Evolutionary conservation across 2,888 invertebrate species (phyloP).

Genomic region (Chrysodeixis includens): DNA sequence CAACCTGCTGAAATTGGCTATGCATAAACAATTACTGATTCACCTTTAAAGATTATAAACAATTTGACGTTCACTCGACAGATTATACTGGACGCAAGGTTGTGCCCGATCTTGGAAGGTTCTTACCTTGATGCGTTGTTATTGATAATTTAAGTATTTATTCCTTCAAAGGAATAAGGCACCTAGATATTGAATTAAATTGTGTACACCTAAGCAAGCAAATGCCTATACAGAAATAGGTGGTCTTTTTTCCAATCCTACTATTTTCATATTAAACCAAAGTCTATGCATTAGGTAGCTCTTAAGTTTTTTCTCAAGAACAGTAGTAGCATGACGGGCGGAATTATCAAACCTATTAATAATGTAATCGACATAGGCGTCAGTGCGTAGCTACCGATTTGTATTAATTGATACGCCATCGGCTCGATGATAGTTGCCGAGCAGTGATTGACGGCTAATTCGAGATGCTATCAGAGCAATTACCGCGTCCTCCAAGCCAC

Average conservation of each 20-base stretch:
- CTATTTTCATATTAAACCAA: conserved; percentile 23
- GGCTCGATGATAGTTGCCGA: conserved; percentile 81
- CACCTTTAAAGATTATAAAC: conserved; percentile 52
- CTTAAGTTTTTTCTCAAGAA: conserved; percentile 59
- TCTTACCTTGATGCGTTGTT: not conserved
- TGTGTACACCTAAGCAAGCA: not conserved
- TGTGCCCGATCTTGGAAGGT: conserved; percentile 28
- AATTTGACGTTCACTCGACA: conserved; percentile 48
- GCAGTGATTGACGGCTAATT: conserved; percentile 86
- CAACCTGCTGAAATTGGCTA: conserved; percentile 68
- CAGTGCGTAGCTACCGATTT: conserved; percentile 84
- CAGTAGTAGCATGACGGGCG: conserved; percentile 74
- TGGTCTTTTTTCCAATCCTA: not conserved
- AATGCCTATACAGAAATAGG: not conserved
- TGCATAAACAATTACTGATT: conserved; percentile 71
- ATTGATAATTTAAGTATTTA: not conserved
- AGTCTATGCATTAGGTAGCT: conserved; percentile 49
- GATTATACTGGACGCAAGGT: conserved; percentile 33
- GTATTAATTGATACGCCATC: conserved; percentile 85
- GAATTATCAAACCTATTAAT: conserved; percentile 83
- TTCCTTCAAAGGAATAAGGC: not conserved
- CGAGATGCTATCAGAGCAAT: conserved; percentile 86
- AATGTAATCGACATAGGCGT: conserved; percentile 79
- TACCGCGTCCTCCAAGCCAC: conserved; percentile 66
- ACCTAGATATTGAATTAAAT: not conserved